Conservation (phyloP, 2,113 vertebrate genomes). For the Nasalis larvatus region DNA sequence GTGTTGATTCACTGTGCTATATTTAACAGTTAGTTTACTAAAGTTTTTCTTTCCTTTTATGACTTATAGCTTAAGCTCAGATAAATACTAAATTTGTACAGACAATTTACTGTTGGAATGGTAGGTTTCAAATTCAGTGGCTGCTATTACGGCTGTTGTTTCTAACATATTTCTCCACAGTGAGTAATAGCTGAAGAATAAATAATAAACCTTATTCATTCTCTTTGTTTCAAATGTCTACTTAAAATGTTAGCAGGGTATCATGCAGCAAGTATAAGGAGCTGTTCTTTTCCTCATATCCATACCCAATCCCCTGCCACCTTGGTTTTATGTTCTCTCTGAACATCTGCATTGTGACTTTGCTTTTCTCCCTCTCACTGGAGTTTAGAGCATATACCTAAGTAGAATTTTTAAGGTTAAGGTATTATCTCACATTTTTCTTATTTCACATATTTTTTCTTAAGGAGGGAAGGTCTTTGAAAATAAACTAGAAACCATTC, state of each 20-base stretch:
- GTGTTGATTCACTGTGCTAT: neutral
- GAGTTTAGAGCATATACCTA: neutral
- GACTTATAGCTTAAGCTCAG: neutral
- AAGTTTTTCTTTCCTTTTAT: neutral
- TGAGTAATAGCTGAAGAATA: neutral
- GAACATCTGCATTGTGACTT: neutral
- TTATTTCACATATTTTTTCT: constrained; percentile 29
- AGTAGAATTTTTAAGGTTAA: neutral
- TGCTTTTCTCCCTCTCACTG: neutral
- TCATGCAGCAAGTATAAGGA: neutral
- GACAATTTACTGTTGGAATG: neutral
- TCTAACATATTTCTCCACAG: neutral
- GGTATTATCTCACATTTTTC: neutral
- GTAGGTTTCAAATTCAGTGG: neutral
- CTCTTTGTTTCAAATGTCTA: neutral
- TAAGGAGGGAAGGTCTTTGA: constrained; percentile 40
- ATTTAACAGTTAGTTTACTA: neutral
- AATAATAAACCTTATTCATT: neutral
- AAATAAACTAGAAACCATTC: constrained; percentile 43
- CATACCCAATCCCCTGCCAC: neutral
- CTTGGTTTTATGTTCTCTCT: neutral
- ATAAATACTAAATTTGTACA: neutral
- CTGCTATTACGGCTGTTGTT: neutral
- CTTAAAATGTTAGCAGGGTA: neutral
- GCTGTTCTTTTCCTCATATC: neutral